Base-by-base conservation (phyloP, 2,888 invertebrate species). In the Epistrophella euchroma region DNA sequence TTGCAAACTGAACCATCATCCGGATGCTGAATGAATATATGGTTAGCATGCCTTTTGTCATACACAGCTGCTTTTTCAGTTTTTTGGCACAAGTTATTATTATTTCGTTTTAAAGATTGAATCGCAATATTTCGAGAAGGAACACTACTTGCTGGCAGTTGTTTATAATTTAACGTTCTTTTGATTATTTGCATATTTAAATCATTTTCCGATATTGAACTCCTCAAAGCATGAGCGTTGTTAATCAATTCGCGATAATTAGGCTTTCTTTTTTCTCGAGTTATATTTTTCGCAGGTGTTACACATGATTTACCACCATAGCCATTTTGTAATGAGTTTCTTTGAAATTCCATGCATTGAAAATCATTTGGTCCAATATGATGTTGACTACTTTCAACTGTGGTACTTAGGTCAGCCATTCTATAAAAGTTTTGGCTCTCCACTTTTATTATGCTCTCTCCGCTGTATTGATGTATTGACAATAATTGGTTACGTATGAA, bases 111-210 rank as follows among this genome's bases (percentile, higher is more conserved):
- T 2, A 52, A 32, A 0, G 47, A 6, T 40, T 68, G 52, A 32
- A 35, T 13, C 4, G 47, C 43, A 5, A 32, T 68, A 77, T 43
- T 87, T 70, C 25, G 85, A 37, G 56, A 60, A 28, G 19, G 28
- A 50, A 22, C 19, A 1, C 37, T n/a, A 64, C 88, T 85, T 71
- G 88, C 88, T 7, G 80, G 45, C 11, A 60, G 28, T n/a, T 37
- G 70, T 15, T 71, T 74, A 62, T 90, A 91, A 64, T 92, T 92
- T 0, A 92, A 88, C 0, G 92, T 91, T 80, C 92, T 91, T 74
- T 92, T 91, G 22, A 92, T 92, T 11, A 92, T 92, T 88, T 92
- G 90, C 87, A 91, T 88, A 84, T 92, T 92, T 0, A 91, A 84
- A 73, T 92, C 92, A 56, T 91, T 90, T 70, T 92, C 92, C 9